phyloP scores from a whole-genome alignment of 2,113 vertebrate genomes.

The Lutjanus erythropterus region DNA sequence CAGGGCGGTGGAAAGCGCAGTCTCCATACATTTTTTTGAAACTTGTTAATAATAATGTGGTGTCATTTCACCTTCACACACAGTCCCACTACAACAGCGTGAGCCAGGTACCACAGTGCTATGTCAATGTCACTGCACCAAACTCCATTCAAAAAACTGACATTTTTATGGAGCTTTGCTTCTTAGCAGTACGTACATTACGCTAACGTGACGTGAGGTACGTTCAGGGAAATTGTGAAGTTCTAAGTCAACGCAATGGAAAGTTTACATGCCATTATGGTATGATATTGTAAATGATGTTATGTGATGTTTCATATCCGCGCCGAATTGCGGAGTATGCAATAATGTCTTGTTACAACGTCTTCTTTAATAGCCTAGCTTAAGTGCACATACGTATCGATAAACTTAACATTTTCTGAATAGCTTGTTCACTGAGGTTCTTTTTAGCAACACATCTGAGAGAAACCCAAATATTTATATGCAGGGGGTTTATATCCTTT shows the following conservation, averaged over 20 bases:
- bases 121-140: background rate
- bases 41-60: background rate
- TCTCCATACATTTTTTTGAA: background rate
- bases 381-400: background rate
- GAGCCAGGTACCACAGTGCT: background rate
- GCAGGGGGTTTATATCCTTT: fast-evolving
- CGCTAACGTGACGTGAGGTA: no score
- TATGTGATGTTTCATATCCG: background rate
- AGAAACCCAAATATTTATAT: background rate
- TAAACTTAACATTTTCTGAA: background rate
- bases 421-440: background rate
- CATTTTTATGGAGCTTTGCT: background rate
- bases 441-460: background rate
- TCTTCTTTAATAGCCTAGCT: background rate
- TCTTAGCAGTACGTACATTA: background rate
- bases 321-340: background rate
- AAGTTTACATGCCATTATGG: background rate
- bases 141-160: constrained; percentile 10
- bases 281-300: background rate
- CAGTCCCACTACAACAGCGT: background rate
- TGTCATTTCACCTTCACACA: background rate
- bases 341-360: background rate
- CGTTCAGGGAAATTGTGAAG: background rate
- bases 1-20: no score
- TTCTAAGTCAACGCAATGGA: background rate